Base-by-base conservation (phyloP, 2,888 invertebrate species). In the Galeruca laticollis region DNA sequence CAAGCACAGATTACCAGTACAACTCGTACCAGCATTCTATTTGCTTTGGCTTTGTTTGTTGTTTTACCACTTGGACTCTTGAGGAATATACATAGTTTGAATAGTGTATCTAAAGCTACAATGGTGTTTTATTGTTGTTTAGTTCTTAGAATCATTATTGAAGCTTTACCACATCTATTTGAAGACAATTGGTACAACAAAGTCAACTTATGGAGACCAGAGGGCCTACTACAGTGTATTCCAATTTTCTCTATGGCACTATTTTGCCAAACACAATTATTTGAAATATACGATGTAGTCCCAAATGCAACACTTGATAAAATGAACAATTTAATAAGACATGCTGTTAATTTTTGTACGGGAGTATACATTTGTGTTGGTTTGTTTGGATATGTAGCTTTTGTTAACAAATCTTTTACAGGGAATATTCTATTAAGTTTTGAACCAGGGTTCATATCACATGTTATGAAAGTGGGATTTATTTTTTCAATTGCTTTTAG, bases 171-270 rank as follows among this genome's bases (percentile, higher is more conserved):
- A 0, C 94, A 94, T 81, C 86, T 97, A 69, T 86, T 92, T 72
- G 87, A 89, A 0, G 91, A 90, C 4, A 92, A 93, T 78, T 96
- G 96, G 95, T 86, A 89, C 47, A 84, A 88, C 0, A 88, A 90
- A 73, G 90, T 96, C 2, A 88, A 91, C 77, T 90, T 91, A 81
- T 97, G 96, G 96, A 89, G 91, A 77, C 93, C 95, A 0, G 89
- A 92, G 0, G 98, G 98, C 0, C 87, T 97, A 69, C 87, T 98
- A 60, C 96, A 96, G 79, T 96, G 97, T 83, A 88, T 98, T 75
- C 99, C 99, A 0, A 98, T 99, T 78, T 96, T 98, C 86, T 94
- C 97, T 11, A 96, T 98, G 94, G 97, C 98, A 0, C 88, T 98
- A 65, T 97, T 96, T 74, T 99, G 99, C 86, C 99, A 99, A 87